Conservation (phyloP, 2,113 vertebrate species). For the Phaethon lepturus region DNA sequence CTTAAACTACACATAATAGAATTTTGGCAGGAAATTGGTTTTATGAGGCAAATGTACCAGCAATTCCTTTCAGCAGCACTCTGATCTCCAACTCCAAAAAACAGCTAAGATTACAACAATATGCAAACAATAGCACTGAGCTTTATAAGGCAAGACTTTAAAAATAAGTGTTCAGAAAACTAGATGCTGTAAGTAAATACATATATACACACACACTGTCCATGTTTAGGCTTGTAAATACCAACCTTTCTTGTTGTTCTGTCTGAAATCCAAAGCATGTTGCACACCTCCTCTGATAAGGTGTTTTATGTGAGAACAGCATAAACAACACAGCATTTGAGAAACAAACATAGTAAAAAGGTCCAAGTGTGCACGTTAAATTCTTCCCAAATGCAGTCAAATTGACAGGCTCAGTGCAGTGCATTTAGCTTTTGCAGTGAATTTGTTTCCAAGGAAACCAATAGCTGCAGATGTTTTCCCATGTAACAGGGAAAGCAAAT, state of each 20-base stretch:
- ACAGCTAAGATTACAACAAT: not conserved
- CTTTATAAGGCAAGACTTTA: not conserved
- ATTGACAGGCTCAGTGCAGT: not conserved
- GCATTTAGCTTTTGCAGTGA: constrained; percentile 30
- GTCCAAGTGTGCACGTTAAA: not conserved
- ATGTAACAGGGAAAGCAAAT: not conserved
- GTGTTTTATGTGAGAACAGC: not conserved
- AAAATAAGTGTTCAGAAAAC: not conserved
- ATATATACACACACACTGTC: not conserved
- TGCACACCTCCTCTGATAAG: not conserved
- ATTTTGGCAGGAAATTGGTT: not conserved
- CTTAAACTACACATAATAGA: not conserved
- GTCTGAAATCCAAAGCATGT: not conserved
- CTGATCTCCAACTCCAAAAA: not conserved
- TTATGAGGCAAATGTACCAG: not conserved
- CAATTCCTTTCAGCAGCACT: not conserved
- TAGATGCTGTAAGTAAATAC: not conserved
- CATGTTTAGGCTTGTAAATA: not conserved
- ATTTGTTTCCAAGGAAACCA: constrained; percentile 71
- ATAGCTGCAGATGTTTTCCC: constrained; percentile 53
- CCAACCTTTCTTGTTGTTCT: constrained; percentile 31
- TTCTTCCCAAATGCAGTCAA: constrained; percentile 9
- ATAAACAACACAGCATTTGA: not conserved
- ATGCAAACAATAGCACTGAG: not conserved
- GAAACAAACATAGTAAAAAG: not conserved